Base-by-base conservation (phyloP, 2,888 invertebrate species). In the Danaus chrysippus region DNA sequence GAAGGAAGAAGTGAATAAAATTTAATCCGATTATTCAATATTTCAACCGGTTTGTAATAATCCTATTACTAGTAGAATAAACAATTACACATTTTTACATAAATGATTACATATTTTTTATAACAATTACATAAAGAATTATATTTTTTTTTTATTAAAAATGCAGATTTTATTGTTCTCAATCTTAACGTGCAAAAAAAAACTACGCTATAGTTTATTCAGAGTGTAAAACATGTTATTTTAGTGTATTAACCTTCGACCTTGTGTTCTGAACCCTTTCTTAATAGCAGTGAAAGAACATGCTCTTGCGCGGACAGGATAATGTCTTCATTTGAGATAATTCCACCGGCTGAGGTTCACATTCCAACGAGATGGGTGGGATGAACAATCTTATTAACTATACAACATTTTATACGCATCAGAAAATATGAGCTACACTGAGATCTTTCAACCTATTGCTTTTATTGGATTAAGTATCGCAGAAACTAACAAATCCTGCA, bases 251-350 rank as follows among this genome's bases (percentile, higher is more conserved):
- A 62, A 61, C 64, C 64, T 64, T 62, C 56, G 62, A 66, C 67
- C 62, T 63, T 67, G 62, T 67, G 61, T 65, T 68, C 53, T 65
- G 66, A 63, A 65, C 65, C 56, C 65, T 61, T 63, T 61, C 54
- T 34, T 61, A 59, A 66, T 60, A 62, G 61, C 60, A 65, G 63
- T 58, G 62, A 62, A 44, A 65, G 67, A 60, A 55, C 62, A 65
- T 65, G 76, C 73, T 81, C 81, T 81, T 82, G 79, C 76, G 75
- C 71, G 71, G 74, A 69, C 76, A 73, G 80, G 79, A 83, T 88
- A 87, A 88, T 87, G 87, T 87, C 87, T 88, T 87, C 86, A 87
- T 88, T 85, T 81, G 80, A 85, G 84, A 87, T 87, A 86, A 86
- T 86, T 82, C 80, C 76, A 73, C 69, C 72, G 76, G 73, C 72